Evolutionary conservation across 2,888 invertebrate species (phyloP).

Genomic region (Hofmannophila pseudospretella): DNA sequence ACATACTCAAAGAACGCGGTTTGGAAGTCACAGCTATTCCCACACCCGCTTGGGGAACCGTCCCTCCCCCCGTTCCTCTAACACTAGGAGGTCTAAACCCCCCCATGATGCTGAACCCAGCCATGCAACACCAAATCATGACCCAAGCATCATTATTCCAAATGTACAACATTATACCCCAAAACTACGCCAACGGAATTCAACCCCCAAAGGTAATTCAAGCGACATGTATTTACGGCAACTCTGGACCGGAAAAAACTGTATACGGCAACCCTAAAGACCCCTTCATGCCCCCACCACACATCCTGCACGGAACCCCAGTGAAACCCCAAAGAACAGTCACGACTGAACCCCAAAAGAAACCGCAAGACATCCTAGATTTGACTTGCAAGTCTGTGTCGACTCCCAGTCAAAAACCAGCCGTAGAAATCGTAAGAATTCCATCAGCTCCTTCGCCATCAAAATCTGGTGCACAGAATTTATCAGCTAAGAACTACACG

Average conservation of each 20-base stretch:
- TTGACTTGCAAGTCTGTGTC: conserved; percentile 76
- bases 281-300: conserved; percentile 76
- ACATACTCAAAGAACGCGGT: conserved; percentile 85
- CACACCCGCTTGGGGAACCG: conserved; percentile 15
- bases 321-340: conserved; percentile 42
- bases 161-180: conserved; percentile 58
- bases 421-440: conserved; percentile 80
- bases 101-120: conserved; percentile 51
- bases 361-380: conserved; percentile 80
- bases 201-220: conserved; percentile 78
- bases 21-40: conserved; percentile 85
- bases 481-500: conserved; percentile 60
- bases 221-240: conserved; percentile 81
- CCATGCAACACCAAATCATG: conserved; percentile 63
- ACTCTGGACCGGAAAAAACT: conserved; percentile 74
- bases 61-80: conserved; percentile 24
- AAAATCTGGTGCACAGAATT: conserved; percentile 59
- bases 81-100: conserved; percentile 29
- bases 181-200: conserved; percentile 42
- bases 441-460: conserved; percentile 52
- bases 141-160: conserved; percentile 69
- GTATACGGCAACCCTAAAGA: conserved; percentile 87
- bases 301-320: conserved; percentile 63
- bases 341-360: conserved; percentile 34
- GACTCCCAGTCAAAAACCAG: conserved; percentile 34